These are phyloP conservation scores for Synaphobranchus kaupii DNA, from an alignment of 2,797 vertebrate genomes.

Conservation along the genomic window DNA sequence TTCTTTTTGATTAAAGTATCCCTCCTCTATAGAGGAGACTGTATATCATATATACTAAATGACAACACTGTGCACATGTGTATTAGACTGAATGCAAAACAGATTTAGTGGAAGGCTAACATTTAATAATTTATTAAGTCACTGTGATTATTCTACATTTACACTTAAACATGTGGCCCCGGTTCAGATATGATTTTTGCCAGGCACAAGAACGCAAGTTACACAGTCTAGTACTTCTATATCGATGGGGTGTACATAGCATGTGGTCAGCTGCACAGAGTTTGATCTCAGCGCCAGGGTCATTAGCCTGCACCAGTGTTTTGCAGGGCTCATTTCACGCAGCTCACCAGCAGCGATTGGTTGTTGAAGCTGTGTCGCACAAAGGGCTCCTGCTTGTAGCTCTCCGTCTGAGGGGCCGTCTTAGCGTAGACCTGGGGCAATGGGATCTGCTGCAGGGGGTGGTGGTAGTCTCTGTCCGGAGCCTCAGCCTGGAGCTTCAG, in stretches of 20 bases:
- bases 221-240: background rate
- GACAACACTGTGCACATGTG: background rate
- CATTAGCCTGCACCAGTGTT: constrained; percentile 72
- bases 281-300: background rate
- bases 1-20: background rate
- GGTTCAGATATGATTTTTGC: background rate
- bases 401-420: constrained; percentile 58
- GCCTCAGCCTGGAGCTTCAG: constrained; percentile 68
- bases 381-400: constrained; percentile 67
- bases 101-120: background rate
- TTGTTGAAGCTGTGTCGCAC: constrained; percentile 62
- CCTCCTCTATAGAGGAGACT: background rate
- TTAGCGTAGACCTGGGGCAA: constrained; percentile 54
- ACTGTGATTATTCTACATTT: background rate
- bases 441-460: constrained; percentile 77
- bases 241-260: background rate
- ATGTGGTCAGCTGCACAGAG: background rate
- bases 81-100: background rate
- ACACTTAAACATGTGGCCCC: background rate
- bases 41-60: background rate
- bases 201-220: background rate
- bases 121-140: background rate
- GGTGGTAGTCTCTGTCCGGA: constrained; percentile 75
- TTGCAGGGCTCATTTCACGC: constrained; percentile 71
- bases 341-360: constrained; percentile 58